Conservation (phyloP, 1,140 invertebrate genomes). For the Arctopsyche grandis region DNA sequence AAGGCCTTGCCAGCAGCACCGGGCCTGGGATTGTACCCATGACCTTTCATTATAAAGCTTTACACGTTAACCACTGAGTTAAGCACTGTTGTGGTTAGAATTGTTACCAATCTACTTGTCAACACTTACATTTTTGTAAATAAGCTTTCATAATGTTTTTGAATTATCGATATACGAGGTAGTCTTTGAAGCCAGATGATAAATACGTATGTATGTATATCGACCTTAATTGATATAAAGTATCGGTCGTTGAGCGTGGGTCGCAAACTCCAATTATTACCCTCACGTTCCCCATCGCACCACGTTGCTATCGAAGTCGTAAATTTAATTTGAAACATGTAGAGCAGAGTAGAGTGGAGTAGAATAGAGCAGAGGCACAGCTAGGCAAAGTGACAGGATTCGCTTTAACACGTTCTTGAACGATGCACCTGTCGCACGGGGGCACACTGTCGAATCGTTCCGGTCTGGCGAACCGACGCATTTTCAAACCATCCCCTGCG, state of each 20-base stretch:
- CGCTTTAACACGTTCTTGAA: background rate
- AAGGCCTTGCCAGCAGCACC: too few species aligned
- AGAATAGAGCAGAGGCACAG: background rate
- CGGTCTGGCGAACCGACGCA: constrained; percentile 6
- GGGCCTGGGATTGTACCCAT: too few species aligned
- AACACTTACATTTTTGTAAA: too few species aligned
- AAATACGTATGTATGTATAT: background rate
- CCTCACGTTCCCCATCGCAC: background rate
- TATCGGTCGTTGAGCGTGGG: background rate
- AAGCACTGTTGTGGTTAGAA: too few species aligned
- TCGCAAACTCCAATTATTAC: constrained; percentile 15
- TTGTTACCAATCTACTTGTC: too few species aligned
- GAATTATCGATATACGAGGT: too few species aligned
- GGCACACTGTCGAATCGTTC: background rate
- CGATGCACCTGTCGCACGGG: constrained; percentile 2
- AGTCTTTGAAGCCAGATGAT: too few species aligned
- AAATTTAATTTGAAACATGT: constrained; percentile 9
- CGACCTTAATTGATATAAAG: constrained; percentile 4
- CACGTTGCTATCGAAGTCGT: background rate
- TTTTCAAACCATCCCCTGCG: background rate
- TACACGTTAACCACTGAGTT: too few species aligned
- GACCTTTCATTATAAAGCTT: too few species aligned
- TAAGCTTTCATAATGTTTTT: too few species aligned
- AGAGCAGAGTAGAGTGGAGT: background rate
- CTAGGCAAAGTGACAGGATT: background rate